Percentiles rank a stretch among this genome's conserved stretches.
phyloP scores from a whole-genome alignment of 2,113 vertebrate species.

The Chrysemys picta region DNA sequence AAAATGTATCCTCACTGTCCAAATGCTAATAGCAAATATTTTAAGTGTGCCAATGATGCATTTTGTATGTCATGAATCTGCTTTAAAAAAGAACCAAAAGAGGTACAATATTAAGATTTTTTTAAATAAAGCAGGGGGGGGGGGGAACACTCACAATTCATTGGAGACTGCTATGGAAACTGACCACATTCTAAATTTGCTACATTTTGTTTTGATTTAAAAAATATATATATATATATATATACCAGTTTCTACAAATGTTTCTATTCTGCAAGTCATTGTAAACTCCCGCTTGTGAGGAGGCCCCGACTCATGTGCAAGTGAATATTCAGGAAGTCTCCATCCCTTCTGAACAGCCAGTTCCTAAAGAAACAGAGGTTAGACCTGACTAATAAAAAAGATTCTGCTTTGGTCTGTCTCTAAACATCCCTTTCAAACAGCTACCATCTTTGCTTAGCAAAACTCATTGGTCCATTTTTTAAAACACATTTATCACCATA shows the following conservation, averaged over 20 bases:
- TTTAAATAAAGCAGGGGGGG: neutral
- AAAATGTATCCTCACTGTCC: neutral
- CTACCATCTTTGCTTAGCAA: neutral
- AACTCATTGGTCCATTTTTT: neutral
- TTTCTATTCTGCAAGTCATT: slow-evolving; percentile 87
- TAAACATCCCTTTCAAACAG: neutral
- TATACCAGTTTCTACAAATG: slow-evolving; percentile 87
- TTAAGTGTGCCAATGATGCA: neutral
- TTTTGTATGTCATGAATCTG: neutral
- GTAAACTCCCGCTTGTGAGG: slow-evolving; percentile 89
- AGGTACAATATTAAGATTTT: too few species aligned
- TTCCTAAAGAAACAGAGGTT: slow-evolving; percentile 77
- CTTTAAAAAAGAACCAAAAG: neutral
- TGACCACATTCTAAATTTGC: slow-evolving; percentile 18
- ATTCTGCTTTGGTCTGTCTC: neutral
- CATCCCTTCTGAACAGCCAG: slow-evolving; percentile 88
- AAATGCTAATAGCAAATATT: neutral
- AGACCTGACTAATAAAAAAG: neutral
- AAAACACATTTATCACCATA: neutral
- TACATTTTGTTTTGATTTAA: neutral
- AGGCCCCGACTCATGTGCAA: slow-evolving; percentile 85
- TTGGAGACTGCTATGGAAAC: neutral
- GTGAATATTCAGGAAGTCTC: slow-evolving; percentile 88
- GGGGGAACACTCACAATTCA: neutral
- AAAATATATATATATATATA: slow-evolving; percentile 1